Evolutionary conservation across 2,888 invertebrate genomes (phyloP).

Genomic region (Epinotia nisella): DNA sequence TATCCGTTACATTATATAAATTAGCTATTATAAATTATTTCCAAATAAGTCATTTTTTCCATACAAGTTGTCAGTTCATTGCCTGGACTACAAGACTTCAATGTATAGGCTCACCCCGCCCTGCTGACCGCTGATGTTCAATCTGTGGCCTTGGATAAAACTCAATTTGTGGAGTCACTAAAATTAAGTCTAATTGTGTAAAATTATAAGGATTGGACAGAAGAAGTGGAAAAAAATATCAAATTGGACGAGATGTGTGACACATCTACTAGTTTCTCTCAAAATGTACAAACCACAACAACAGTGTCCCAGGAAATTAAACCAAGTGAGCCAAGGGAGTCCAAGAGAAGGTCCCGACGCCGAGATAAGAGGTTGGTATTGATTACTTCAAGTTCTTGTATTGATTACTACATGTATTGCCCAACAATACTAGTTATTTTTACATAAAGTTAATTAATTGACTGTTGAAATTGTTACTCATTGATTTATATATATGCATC

Average conservation of each 20-base stretch:
- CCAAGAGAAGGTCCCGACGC: conserved; percentile 70
- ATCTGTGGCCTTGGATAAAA: too few relatives aligned
- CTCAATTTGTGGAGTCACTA: too few relatives aligned
- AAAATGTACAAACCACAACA: conserved; percentile 59
- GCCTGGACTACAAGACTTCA: too few relatives aligned
- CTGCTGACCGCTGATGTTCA: too few relatives aligned
- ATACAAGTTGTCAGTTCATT: too few relatives aligned
- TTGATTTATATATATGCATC: not conserved
- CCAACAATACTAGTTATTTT: not conserved
- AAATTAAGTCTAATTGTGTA: not conserved
- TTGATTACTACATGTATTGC: not conserved
- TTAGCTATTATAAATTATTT: too few relatives aligned
- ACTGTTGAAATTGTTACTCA: not conserved
- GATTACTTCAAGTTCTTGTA: not conserved
- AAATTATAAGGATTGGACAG: conserved; percentile 76
- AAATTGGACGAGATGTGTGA: conserved; percentile 76
- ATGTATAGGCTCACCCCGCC: too few relatives aligned
- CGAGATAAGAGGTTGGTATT: conserved; percentile 72
- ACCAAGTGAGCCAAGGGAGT: conserved; percentile 63
- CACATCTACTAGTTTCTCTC: conserved; percentile 70
- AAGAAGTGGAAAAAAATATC: conserved; percentile 80
- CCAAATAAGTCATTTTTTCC: too few relatives aligned
- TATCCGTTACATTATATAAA: too few relatives aligned
- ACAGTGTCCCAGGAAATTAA: conserved; percentile 65
- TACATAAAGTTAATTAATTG: not conserved